Base-by-base conservation (phyloP, 1,140 invertebrate species). In the Euwallacea fornicatus region DNA sequence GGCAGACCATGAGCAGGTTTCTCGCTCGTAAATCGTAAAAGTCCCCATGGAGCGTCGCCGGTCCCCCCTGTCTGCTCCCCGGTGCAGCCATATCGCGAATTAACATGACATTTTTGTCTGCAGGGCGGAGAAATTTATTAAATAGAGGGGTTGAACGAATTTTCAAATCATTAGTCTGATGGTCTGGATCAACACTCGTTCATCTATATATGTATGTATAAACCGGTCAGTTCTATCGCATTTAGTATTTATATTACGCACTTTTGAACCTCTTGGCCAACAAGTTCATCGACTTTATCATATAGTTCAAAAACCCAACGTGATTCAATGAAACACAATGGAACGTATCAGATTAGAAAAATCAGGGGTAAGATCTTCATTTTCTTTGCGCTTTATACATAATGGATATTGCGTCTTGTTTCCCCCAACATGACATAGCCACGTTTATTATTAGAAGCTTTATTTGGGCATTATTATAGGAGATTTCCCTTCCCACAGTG, bases 11-110 rank as follows among this genome's bases (percentile, higher is more conserved):
- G 63, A 61, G 74, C 73, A 67, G 59, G 62, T 73, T 66, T 72
- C 70, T 74, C 71, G 72, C 72, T 76, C 75, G 71, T 77, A 80
- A 78, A 80, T 79, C 77, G 78, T 78, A 76, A 77, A 78, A 75
- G 77, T 78, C 77, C 76, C 75, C 65, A 64, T 65, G 63, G 60
- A 47, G 13, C 67, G 43, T 42, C 64, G 73, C 6, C 16, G 33
- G 9, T 8, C 21, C 69, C 55, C 44, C 53, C 15, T 47, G 8
- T 55, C 53, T 47, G 43, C 13, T 41, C 42, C 63, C 3, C 21
- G 21, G 21, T 66, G 69, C 55, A 65, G 55, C 68, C 64, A 64
- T 70, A 46, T 44, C 33, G 68, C 63, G 65, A 70, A 70, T 69
- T 64, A 64, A 69, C 65, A 62, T 67, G 66, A 44, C 64, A 54